These are phyloP conservation scores for Pseudorectes ferrugineus DNA, from an alignment of 2,113 vertebrate species.

Conservation along the genomic window DNA sequence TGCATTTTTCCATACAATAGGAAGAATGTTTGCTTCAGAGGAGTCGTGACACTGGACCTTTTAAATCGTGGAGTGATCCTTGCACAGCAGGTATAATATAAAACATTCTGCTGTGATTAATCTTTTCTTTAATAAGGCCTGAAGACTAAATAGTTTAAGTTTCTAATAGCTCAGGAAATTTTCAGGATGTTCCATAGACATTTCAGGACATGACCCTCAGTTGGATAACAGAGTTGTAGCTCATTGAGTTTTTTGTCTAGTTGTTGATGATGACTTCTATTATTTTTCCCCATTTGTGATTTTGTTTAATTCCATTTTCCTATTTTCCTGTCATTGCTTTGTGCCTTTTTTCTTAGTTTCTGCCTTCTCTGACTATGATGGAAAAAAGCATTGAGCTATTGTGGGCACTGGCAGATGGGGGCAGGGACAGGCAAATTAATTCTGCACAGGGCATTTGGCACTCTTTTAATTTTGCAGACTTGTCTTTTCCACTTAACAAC, in stretches of 20 bases:
- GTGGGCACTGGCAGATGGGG: neutral
- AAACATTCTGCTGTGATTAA: neutral
- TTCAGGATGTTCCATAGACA: neutral
- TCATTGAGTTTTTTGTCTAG: neutral
- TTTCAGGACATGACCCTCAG: slow-evolving; percentile 11
- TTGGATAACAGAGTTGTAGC: neutral
- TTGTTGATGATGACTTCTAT: neutral
- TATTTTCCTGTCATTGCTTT: neutral
- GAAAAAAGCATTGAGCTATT: neutral
- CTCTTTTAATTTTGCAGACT: neutral
- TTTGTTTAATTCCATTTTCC: neutral
- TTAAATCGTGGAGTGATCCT: neutral
- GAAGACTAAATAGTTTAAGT: neutral
- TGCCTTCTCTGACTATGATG: neutral
- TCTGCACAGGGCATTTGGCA: neutral
- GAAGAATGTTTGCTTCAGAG: neutral
- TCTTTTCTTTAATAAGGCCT: neutral
- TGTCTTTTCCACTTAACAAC: slow-evolving; percentile 20
- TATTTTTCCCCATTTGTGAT: neutral
- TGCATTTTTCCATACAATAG: neutral
- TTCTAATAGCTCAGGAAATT: slow-evolving; percentile 24
- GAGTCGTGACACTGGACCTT: neutral
- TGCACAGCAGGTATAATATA: neutral
- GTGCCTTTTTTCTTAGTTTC: neutral
- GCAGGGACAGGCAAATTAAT: neutral